Conservation (phyloP, 2,113 vertebrate genomes). For the Rhinolophus sinicus region DNA sequence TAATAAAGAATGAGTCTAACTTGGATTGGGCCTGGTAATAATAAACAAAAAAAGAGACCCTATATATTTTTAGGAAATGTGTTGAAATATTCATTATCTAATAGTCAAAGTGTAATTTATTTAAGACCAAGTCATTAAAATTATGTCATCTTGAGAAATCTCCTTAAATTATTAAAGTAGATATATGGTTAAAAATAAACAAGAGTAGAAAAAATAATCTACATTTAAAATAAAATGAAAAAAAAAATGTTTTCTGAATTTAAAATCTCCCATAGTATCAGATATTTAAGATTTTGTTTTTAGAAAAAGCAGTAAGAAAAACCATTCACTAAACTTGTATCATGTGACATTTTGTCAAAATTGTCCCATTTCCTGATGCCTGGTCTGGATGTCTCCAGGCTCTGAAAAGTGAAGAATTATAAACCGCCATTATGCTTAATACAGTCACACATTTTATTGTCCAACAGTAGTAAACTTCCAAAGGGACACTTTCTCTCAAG, state of each 20-base stretch:
- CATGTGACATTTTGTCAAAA: neutral
- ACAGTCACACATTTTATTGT: neutral
- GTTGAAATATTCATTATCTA: neutral
- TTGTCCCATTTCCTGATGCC: neutral
- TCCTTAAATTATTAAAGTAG: neutral
- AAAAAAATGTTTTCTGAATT: neutral
- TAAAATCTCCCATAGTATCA: neutral
- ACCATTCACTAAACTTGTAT: conserved; percentile 6
- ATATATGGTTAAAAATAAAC: neutral
- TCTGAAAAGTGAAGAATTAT: conserved; percentile 29
- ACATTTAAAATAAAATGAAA: neutral
- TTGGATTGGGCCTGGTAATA: neutral
- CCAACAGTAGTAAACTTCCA: neutral
- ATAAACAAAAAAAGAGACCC: neutral
- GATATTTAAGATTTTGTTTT: neutral
- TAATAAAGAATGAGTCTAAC: conserved; percentile 1
- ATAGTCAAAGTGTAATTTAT: neutral
- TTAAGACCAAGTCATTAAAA: conserved; percentile 12
- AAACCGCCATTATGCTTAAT: neutral
- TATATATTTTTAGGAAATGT: neutral
- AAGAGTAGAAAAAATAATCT: neutral
- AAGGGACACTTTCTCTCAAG: neutral
- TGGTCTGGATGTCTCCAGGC: neutral
- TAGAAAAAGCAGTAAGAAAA: neutral
- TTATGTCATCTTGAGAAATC: conserved; percentile 11